Percentiles rank a stretch among this genome's conserved stretches.
Evolutionary conservation across 1,140 invertebrate genomes (phyloP).

Genomic region (Teleogryllus occipitalis): DNA sequence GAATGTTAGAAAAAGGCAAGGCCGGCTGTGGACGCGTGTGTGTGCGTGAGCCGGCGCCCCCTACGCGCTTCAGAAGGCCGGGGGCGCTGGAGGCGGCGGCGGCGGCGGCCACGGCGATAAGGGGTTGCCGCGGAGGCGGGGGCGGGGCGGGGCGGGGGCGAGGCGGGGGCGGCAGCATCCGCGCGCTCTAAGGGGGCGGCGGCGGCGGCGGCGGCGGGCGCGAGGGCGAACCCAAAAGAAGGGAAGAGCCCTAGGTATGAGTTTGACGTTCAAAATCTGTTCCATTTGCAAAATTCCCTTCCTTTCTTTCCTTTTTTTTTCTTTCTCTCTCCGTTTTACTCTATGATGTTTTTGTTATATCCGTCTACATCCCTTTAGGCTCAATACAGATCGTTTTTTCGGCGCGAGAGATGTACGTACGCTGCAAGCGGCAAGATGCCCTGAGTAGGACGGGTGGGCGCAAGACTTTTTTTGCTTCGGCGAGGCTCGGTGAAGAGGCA

Average conservation of each 20-base stretch:
- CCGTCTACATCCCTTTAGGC: not conserved
- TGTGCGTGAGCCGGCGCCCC: not conserved
- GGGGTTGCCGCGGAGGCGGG: too few relatives aligned
- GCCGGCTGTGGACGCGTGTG: not conserved
- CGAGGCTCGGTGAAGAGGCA: too few relatives aligned
- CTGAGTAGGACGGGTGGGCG: not conserved
- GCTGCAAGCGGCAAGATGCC: too few relatives aligned
- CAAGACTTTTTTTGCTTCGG: not conserved
- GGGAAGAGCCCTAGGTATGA: conserved; percentile 10
- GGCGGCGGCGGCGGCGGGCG: not conserved
- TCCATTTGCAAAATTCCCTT: conserved; percentile 23
- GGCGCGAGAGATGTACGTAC: too few relatives aligned
- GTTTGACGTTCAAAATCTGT: conserved; percentile 24
- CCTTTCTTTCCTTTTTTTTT: conserved; percentile 1
- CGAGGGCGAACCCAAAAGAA: not conserved
- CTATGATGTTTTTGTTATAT: conserved; percentile 8
- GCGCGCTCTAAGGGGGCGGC: not conserved
- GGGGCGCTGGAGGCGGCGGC: not conserved
- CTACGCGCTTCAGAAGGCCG: too few relatives aligned
- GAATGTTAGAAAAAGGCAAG: not conserved
- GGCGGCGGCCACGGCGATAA: too few relatives aligned
- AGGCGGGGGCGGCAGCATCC: not conserved
- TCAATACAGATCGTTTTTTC: not conserved
- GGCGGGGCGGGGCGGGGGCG: not conserved
- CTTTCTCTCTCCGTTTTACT: not conserved